Percentiles rank a stretch among this genome's conserved stretches.
Conservation (phyloP, 2,888 invertebrate species). For the Epistrophe grossulariae region DNA sequence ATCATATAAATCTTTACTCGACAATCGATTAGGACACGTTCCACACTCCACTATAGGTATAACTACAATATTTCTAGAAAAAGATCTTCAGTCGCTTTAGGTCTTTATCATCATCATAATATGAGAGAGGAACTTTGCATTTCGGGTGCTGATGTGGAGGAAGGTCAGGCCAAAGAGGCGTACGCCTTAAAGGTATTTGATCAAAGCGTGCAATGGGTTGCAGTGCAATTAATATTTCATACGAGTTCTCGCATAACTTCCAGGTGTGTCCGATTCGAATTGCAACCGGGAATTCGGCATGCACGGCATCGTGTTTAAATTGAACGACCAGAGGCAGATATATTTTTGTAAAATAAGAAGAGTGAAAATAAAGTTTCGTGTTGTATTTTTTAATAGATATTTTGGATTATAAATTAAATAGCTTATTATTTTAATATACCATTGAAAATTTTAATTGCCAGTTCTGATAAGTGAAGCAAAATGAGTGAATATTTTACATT, state of each 20-base stretch:
- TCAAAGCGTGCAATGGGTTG: conserved; percentile 51
- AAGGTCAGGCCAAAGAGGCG: conserved; percentile 54
- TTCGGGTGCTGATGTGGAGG: conserved; percentile 54
- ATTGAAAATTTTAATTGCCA: too few species aligned
- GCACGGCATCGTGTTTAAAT: conserved; percentile 21
- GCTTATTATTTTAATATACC: too few species aligned
- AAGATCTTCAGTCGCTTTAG: conserved; percentile 10
- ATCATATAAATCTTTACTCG: conserved; percentile 59
- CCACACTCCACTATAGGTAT: conserved; percentile 20
- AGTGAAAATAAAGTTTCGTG: neutral
- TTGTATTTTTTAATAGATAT: too few species aligned
- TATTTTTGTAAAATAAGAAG: neutral
- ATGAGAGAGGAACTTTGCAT: neutral
- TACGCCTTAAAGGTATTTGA: conserved; percentile 69
- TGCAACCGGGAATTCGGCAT: conserved; percentile 12
- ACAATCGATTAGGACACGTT: conserved; percentile 54
- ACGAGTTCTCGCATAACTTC: conserved; percentile 30
- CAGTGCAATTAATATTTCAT: conserved; percentile 55
- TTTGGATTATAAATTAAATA: too few species aligned
- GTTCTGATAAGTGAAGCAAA: too few species aligned
- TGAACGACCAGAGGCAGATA: neutral
- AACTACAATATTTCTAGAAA: neutral
- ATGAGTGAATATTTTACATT: too few species aligned
- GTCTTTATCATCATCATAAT: conserved; percentile 17
- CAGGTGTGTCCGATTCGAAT: conserved; percentile 18